Evolutionary conservation across 2,888 invertebrate species (phyloP).

Genomic region (Mesoligia furuncula): DNA sequence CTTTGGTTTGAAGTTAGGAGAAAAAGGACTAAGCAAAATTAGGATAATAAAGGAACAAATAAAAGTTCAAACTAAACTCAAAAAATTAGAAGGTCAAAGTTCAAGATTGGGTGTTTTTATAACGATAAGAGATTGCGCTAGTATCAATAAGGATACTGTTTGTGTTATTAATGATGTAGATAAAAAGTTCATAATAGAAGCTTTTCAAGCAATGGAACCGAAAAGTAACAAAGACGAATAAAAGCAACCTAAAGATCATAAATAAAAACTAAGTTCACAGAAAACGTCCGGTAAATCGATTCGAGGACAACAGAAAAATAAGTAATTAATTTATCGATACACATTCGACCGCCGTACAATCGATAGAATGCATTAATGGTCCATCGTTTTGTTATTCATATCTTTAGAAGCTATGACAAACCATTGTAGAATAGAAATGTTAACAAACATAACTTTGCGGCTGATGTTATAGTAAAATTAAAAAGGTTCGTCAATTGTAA

Average conservation of each 20-base stretch:
- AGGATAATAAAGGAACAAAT: too few species aligned
- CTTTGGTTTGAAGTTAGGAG: not conserved
- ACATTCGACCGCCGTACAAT: constrained; percentile 71
- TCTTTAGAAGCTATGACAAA: constrained; percentile 64
- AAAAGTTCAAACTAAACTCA: not conserved
- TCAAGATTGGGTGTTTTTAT: not conserved
- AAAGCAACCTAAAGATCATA: constrained; percentile 25
- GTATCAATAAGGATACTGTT: not conserved
- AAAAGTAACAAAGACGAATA: constrained; percentile 12
- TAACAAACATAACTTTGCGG: constrained; percentile 25
- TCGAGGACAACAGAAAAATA: constrained; percentile 61
- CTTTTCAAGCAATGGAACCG: constrained; percentile 11
- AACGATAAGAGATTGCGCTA: not conserved
- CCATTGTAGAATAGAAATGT: constrained; percentile 67
- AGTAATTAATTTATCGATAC: constrained; percentile 68
- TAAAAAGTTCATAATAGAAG: not conserved
- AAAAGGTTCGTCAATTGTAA: constrained; percentile 35
- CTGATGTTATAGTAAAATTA: not conserved
- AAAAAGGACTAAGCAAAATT: not conserved
- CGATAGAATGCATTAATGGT: constrained; percentile 72
- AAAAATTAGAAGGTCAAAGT: not conserved
- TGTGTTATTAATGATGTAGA: not conserved
- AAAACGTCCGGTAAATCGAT: constrained; percentile 48
- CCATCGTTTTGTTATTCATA: constrained; percentile 73
- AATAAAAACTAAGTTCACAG: constrained; percentile 37